Evolutionary conservation across 1,140 invertebrate genomes (phyloP), one percentile per base, ranked within the genome.

Genomic region (Thaumatotibia leucotreta): DNA sequence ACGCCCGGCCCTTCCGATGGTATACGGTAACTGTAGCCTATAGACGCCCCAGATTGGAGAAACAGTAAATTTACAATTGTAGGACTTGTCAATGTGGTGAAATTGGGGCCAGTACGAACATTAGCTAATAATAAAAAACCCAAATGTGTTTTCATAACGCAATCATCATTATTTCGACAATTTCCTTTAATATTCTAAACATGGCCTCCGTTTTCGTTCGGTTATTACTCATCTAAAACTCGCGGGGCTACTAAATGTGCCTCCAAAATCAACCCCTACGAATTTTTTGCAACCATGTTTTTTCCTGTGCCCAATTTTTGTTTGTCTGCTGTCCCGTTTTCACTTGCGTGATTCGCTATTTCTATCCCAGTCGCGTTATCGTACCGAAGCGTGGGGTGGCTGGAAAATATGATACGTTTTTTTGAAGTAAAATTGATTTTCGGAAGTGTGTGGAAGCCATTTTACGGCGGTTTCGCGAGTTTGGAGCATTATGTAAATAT

Each of bases 371-470:
- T 84, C 71, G 0, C 72, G 39, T 75, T 84, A 83, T 86, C 83
- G 75, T 64, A 29, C 61, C 65, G 61, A 65, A 70, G 71, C 75
- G 80, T 82, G 79, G 83, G 83, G 83, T 84, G 83, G 79, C 77
- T 33, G 70, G 75, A 87, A 88, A 89, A 87, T 89, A 87, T 87
- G 86, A 87, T 89, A 83, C 80, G 83, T 87, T 80, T 80, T 88
- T 85, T 82, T 74, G 80, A 81, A 81, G 70, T 80, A 82, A 89
- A 87, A 89, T 89, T 89, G 86, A 89, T 89, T 86, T 87, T 83
- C 72, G 74, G 77, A 83, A 82, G 80, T 82, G 75, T 84, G 78
- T 80, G 79, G 85, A 79, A 76, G 82, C 83, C 80, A 83, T 86
- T 81, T 84, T 82, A 76, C 67, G 65, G 69, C 64, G 69, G 71